Evolutionary conservation across 2,113 vertebrate species (phyloP).

Genomic region (Dasypus novemcinctus): DNA sequence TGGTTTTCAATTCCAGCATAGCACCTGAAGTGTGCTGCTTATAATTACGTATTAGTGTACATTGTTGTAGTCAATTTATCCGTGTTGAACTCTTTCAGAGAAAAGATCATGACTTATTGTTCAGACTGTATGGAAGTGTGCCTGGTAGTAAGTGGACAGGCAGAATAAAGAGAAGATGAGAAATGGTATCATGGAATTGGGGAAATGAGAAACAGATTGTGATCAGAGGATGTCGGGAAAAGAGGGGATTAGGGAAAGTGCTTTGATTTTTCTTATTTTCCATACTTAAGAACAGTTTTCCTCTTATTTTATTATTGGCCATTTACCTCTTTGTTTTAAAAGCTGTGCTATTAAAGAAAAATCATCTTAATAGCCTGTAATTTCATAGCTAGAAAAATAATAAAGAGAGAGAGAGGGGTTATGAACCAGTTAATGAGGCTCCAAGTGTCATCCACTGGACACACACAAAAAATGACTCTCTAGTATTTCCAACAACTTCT

Average conservation of each 20-base stretch:
- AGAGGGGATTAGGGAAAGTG: not conserved
- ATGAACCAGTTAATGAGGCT: not conserved
- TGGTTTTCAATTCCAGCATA: not conserved
- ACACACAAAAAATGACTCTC: not conserved
- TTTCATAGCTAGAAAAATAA: not conserved
- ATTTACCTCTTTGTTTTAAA: not conserved
- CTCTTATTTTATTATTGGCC: not conserved
- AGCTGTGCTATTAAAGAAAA: not conserved
- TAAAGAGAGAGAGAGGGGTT: not conserved
- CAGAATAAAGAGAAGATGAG: not conserved
- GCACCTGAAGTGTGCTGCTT: not conserved
- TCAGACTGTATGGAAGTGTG: not conserved
- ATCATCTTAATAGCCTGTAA: not conserved
- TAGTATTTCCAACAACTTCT: not conserved
- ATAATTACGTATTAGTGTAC: not conserved
- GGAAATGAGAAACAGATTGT: not conserved
- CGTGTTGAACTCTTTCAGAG: not conserved
- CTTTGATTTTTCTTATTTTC: constrained; percentile 5
- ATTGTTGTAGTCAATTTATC: not conserved
- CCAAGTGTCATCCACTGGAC: not conserved
- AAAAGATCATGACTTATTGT: not conserved
- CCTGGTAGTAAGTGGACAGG: not conserved
- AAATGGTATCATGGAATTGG: not conserved
- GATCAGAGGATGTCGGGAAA: not conserved
- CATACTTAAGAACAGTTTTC: not conserved